Evolutionary conservation across 2,888 invertebrate genomes (phyloP).

Genomic region (Polyploca ridens): DNA sequence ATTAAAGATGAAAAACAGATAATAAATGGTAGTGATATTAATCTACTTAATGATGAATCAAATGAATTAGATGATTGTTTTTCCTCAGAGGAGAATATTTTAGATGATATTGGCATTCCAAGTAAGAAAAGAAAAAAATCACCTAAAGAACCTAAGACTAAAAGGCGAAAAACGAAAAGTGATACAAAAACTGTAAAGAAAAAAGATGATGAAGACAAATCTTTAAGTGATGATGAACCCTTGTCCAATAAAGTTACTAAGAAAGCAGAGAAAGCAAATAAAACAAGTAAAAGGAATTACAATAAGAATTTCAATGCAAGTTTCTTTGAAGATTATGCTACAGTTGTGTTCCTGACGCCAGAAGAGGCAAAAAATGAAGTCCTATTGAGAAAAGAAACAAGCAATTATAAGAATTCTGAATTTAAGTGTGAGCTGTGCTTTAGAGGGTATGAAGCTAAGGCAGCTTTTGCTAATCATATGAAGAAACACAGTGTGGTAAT

Average conservation of each 20-base stretch:
- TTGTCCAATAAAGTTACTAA: conserved; percentile 31
- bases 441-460: conserved; percentile 45
- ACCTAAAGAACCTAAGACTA: conserved; percentile 21
- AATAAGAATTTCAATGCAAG: conserved; percentile 27
- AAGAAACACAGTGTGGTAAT: conserved; percentile 52
- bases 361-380: conserved; percentile 52
- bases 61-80: neutral
- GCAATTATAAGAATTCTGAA: conserved; percentile 45
- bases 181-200: conserved; percentile 19
- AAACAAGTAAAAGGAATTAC: conserved; percentile 15
- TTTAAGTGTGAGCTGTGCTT: conserved; percentile 54
- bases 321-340: conserved; percentile 47
- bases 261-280: conserved; percentile 17
- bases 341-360: conserved; percentile 39
- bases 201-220: conserved; percentile 7
- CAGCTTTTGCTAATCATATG: conserved; percentile 50
- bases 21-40: neutral
- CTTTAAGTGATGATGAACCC: conserved; percentile 46
- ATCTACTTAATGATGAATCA: neutral
- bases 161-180: conserved; percentile 17
- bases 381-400: conserved; percentile 47
- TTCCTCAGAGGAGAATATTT: neutral
- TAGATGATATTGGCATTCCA: neutral
- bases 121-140: neutral
- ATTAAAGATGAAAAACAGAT: conserved; percentile 1